Conservation (phyloP, 1,140 invertebrate genomes). For the Nebria ingens region DNA sequence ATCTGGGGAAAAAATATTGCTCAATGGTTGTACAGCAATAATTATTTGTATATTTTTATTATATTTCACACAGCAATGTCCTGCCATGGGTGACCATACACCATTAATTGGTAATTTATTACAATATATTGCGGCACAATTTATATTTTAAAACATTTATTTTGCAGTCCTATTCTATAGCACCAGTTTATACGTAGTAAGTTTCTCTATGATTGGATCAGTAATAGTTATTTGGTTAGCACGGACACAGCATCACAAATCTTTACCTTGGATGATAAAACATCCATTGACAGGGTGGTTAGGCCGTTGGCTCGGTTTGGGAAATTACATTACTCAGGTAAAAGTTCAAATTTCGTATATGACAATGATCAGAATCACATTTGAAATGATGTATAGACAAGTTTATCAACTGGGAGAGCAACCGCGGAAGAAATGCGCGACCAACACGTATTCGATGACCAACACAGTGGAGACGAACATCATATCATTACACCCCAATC, state of each 20-base stretch:
- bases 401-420: slow-evolving; percentile 17
- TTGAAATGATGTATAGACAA: neutral
- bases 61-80: slow-evolving; percentile 51
- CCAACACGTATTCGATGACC: slow-evolving; percentile 21
- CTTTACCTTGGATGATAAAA: slow-evolving; percentile 45
- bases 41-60: slow-evolving; percentile 49
- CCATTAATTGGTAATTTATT: slow-evolving; percentile 51
- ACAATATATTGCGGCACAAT: slow-evolving; percentile 3
- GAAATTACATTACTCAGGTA: slow-evolving; percentile 17
- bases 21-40: slow-evolving; percentile 46
- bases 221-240: slow-evolving; percentile 44
- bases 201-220: slow-evolving; percentile 49
- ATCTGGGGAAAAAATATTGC: slow-evolving; percentile 50
- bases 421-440: slow-evolving; percentile 36
- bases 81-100: slow-evolving; percentile 46
- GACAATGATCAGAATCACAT: no score
- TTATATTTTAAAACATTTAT: slow-evolving; percentile 1
- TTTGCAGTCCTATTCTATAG: slow-evolving; percentile 41
- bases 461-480: slow-evolving; percentile 26
- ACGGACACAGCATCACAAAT: slow-evolving; percentile 35
- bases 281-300: slow-evolving; percentile 40
- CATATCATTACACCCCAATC: slow-evolving; percentile 30
- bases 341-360: slow-evolving; percentile 22
- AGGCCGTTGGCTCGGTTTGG: slow-evolving; percentile 40
- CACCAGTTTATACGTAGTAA: slow-evolving; percentile 45